A percentile compares a stretch with the other conserved stretches of the same genome.
These are phyloP conservation scores for Bombus superbus DNA, from an alignment of 1,140 invertebrate genomes.

Conservation along the genomic window DNA sequence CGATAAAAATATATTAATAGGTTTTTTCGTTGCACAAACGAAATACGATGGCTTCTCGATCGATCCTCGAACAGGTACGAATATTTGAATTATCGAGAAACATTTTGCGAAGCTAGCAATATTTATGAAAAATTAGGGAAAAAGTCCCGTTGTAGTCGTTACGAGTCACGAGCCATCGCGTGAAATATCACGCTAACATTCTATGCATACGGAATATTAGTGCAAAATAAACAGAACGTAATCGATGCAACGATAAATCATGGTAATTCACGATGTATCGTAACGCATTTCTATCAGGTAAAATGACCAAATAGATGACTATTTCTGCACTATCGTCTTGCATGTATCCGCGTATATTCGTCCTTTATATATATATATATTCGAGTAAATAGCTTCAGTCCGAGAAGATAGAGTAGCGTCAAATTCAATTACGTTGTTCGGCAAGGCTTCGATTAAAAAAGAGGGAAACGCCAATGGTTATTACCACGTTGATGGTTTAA, in stretches of 20 bases:
- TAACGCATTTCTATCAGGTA: background rate
- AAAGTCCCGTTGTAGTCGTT: background rate
- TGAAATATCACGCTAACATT: slow-evolving; percentile 4
- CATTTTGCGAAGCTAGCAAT: background rate
- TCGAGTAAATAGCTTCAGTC: too few relatives aligned
- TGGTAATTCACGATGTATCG: background rate
- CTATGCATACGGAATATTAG: slow-evolving; percentile 1
- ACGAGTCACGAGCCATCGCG: background rate
- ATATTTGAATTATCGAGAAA: background rate
- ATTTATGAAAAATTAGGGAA: background rate
- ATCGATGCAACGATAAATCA: slow-evolving; percentile 14
- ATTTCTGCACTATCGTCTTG: background rate
- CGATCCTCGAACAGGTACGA: background rate
- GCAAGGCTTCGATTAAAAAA: background rate
- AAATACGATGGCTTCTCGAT: background rate
- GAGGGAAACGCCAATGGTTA: background rate
- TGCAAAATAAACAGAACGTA: background rate
- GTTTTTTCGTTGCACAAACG: background rate
- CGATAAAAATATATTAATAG: background rate
- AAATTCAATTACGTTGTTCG: background rate
- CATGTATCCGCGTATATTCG: background rate
- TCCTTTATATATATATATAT: too few relatives aligned
- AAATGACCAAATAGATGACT: background rate
- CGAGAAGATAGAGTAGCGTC: too few relatives aligned
- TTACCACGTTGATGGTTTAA: background rate